These are phyloP conservation scores for Drosophila sucinea DNA, from an alignment of 1,140 invertebrate species.

Conservation along the genomic window DNA sequence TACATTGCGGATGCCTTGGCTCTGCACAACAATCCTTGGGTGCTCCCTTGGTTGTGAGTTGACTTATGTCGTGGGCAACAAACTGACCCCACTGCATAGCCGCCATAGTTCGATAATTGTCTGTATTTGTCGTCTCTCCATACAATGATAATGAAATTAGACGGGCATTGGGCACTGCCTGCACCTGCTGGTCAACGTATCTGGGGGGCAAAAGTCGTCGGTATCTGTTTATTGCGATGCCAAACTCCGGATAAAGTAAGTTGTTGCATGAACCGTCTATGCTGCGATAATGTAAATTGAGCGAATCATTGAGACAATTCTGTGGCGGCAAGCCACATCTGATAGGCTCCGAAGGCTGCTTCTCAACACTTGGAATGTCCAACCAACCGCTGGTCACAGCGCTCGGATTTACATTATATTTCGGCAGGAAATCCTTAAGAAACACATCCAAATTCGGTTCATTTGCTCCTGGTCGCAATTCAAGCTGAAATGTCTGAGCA, in stretches of 20 bases:
- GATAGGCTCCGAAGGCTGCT: slow-evolving; percentile 15
- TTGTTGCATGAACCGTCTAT: slow-evolving; percentile 95
- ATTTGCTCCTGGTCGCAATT: slow-evolving; percentile 36
- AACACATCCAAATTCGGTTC: slow-evolving; percentile 53
- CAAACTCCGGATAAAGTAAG: slow-evolving; percentile 88
- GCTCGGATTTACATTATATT: slow-evolving; percentile 22
- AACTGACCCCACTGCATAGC: slow-evolving; percentile 94
- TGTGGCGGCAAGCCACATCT: slow-evolving; percentile 59
- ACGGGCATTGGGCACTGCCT: slow-evolving; percentile 88
- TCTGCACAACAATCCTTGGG: slow-evolving; percentile 84
- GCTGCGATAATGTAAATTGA: slow-evolving; percentile 87
- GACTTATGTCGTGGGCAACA: slow-evolving; percentile 92
- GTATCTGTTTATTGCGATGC: slow-evolving; percentile 88
- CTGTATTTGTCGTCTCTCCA: slow-evolving; percentile 86
- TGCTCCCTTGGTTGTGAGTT: slow-evolving; percentile 87
- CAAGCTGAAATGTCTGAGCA: slow-evolving; percentile 9
- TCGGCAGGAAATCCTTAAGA: slow-evolving; percentile 51
- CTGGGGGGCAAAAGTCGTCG: slow-evolving; percentile 90
- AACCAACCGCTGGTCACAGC: slow-evolving; percentile 28
- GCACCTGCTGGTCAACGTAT: slow-evolving; percentile 86
- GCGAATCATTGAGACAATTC: slow-evolving; percentile 79
- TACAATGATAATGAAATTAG: slow-evolving; percentile 88
- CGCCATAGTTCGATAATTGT: slow-evolving; percentile 88
- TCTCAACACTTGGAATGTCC: slow-evolving; percentile 5
- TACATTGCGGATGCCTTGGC: slow-evolving; percentile 86